These are phyloP conservation scores for Himalopsyche tibetana DNA, from an alignment of 2,888 invertebrate genomes.

Conservation along the genomic window DNA sequence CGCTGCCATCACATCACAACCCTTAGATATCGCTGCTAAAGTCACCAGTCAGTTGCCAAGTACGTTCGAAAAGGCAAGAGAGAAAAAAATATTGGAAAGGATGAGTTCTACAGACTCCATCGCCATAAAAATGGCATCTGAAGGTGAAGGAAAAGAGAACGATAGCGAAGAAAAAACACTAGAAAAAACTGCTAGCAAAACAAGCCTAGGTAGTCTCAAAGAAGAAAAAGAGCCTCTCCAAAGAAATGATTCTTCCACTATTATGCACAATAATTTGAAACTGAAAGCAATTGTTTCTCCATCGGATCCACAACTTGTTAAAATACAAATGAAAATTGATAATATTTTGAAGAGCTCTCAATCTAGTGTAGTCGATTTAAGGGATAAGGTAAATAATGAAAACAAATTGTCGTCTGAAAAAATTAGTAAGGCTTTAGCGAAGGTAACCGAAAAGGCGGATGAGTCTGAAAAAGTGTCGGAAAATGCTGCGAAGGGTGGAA, in stretches of 20 bases:
- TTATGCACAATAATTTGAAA: slow-evolving; percentile 72
- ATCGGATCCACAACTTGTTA: slow-evolving; percentile 75
- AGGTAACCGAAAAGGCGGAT: slow-evolving; percentile 59
- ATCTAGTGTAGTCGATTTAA: slow-evolving; percentile 74
- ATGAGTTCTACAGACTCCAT: slow-evolving; percentile 73
- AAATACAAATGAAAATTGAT: slow-evolving; percentile 75
- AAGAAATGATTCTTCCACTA: slow-evolving; percentile 66
- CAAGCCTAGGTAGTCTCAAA: slow-evolving; percentile 63
- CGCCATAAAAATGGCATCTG: slow-evolving; percentile 70
- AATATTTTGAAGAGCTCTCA: slow-evolving; percentile 75
- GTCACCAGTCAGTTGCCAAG: slow-evolving; percentile 77
- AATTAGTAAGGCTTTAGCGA: slow-evolving; percentile 43
- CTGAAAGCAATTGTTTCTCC: slow-evolving; percentile 73
- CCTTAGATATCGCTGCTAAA: slow-evolving; percentile 76
- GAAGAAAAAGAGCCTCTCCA: slow-evolving; percentile 59
- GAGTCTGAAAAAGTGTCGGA: slow-evolving; percentile 66
- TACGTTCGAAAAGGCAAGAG: slow-evolving; percentile 75
- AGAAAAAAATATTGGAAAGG: slow-evolving; percentile 75
- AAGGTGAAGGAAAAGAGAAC: slow-evolving; percentile 64
- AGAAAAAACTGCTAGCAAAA: slow-evolving; percentile 66
- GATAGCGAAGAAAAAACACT: slow-evolving; percentile 66
- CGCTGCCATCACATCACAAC: slow-evolving; percentile 78
- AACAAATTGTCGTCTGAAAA: slow-evolving; percentile 48
- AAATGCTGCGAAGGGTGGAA: slow-evolving; percentile 56
- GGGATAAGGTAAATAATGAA: slow-evolving; percentile 62